Conservation (phyloP, 2,113 vertebrate species). For the Podilymbus podiceps region DNA sequence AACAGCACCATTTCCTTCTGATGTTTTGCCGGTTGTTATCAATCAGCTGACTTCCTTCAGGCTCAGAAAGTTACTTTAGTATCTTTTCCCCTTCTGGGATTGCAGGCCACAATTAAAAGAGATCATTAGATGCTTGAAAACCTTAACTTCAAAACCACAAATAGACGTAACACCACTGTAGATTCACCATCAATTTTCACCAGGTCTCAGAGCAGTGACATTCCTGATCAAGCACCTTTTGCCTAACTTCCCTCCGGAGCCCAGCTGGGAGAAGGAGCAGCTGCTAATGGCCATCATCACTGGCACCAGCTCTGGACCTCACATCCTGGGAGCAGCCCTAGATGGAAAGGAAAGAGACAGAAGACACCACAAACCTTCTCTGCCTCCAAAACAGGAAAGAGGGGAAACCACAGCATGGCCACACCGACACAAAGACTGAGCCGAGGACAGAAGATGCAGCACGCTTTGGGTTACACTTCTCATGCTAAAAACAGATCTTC, state of each 20-base stretch:
- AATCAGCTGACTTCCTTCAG: not conserved
- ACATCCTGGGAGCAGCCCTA: not conserved
- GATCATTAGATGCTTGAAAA: not conserved
- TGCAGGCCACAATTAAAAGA: not conserved
- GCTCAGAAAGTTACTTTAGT: not conserved
- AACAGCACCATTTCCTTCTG: not conserved
- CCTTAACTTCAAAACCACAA: not conserved
- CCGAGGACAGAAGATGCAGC: not conserved
- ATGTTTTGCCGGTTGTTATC: not conserved
- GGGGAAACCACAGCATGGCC: not conserved
- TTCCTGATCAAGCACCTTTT: not conserved
- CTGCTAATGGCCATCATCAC: not conserved
- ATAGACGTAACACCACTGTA: not conserved
- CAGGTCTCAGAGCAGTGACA: not conserved
- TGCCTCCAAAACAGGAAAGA: not conserved
- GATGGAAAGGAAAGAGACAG: not conserved
- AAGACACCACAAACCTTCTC: not conserved
- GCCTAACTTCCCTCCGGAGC: not conserved
- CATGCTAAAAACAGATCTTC: not conserved
- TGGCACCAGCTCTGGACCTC: not conserved
- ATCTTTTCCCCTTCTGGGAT: not conserved
- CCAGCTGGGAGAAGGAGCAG: not conserved
- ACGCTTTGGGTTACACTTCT: not conserved
- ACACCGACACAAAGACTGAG: not conserved
- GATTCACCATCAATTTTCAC: not conserved